Base-by-base conservation (phyloP, 30 jellyfish, hydroid and myxozoan species). In the Sanderia malayensis region DNA sequence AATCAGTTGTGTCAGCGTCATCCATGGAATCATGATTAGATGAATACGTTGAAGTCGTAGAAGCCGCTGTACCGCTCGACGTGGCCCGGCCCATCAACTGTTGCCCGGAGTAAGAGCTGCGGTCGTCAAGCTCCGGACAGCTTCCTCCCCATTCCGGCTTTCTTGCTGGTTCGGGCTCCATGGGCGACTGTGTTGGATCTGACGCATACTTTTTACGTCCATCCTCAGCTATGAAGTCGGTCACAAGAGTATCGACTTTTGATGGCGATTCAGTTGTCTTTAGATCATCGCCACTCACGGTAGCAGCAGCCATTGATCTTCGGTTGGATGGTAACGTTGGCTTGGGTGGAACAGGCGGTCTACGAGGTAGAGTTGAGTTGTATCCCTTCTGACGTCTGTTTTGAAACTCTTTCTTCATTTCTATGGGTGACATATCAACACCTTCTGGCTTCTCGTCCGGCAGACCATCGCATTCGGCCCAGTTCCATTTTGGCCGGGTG, bases 121-220 rank as follows among this genome's bases (percentile, higher is more conserved):
- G 88, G 17, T 75, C 95, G 23, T 85, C 91, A 13, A 92, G 93
- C 41, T 70, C 67, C 24, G 98, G 98, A 32, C 98, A 92, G 69
- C 98, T 92, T 30, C 98, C 98, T 2, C 98, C 98, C 98, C 98
- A 92, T 58, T 79, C 84, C n/a, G 95, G 88, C 64, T 79, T 79
- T 63, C 92, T 82, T 0, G 82, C 23, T 21, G 79, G 89, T 58
- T 84, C 96, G 17, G 81, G 69, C 28, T 92, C 89, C 68, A 86
- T 31, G 10, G 98, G 98, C 2, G 98, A 85, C 67, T 70, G 67
- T 3, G 96, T 44, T 4, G 98, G 98, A 53, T 92, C 98, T 6
- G 96, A 84, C 32, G 95, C 95, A 58, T 85, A 92, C 60, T 92
- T 92, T 60, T 73, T 84, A 18, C 94, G 85, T 1, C 92, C 83